Evolutionary conservation across 2,888 invertebrate species (phyloP), one percentile per base, ranked within the genome.

Genomic region (Exocentrus adspersus): DNA sequence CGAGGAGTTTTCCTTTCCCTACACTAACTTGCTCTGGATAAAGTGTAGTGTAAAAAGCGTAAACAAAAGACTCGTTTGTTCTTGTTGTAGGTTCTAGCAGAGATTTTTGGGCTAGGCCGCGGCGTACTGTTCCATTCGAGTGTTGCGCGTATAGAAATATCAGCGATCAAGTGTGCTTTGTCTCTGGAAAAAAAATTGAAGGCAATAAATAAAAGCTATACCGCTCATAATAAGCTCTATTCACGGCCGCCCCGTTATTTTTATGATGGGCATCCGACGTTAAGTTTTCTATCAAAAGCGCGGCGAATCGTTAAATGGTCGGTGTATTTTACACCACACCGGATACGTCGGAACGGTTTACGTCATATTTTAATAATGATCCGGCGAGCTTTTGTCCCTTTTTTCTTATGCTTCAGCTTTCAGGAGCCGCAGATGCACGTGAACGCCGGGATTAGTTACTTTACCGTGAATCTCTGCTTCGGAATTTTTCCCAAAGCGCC

Each of bases 261-360:
- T 69, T 73, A 71, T 71, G 74, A 73, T 66, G 70, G 54, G 71
- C 73, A 72, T 73, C 75, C 70, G 75, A 74, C 75, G 70, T 74
- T 71, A 71, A 70, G 69, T 66, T 67, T 71, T 72, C 67, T 58
- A 69, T 72, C 72, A 68, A 72, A 72, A 66, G 43, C 56, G 42
- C 12, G 7, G 10, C 2, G 9, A 9, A 9, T 16, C 60, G 9
- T 30, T 65, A n/a, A n/a, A n/a, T 68, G 59, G 73, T 72, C 71
- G 66, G 71, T 67, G 57, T 64, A 69, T 73, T 76, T 75, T 67
- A 71, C 73, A 72, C 68, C 64, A 68, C 62, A 65, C 72, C 76
- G 76, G 76, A 76, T 75, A 76, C 68, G 76, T 76, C 76, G 69
- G 69, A 69, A 69, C 61, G 46, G 58, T 66, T 75, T 64, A 73